Percentiles rank a stretch among this genome's conserved stretches.
Conservation (phyloP, 53 echinoderm and acorn worm species). For the Apostichopus leukothele region DNA sequence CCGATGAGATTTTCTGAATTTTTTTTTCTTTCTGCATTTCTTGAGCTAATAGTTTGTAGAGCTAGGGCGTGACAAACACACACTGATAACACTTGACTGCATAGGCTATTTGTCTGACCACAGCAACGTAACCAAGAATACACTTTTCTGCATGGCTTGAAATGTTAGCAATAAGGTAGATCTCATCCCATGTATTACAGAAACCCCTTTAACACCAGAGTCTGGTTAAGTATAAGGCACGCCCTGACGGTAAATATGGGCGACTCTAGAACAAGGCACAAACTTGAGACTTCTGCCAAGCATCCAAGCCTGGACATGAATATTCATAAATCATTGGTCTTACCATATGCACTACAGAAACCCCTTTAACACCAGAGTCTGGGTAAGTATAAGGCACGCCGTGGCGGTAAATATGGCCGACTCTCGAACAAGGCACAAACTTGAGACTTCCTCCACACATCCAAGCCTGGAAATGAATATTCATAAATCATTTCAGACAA, state of each 20-base stretch:
- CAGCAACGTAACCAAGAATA: neutral
- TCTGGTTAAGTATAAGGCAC: constrained; percentile 90
- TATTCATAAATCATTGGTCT: neutral
- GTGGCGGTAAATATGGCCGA: constrained; percentile 90
- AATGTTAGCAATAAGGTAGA: neutral
- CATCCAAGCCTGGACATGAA: neutral
- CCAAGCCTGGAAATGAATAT: neutral
- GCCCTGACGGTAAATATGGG: constrained; percentile 88
- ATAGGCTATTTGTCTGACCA: no score
- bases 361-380: constrained; percentile 66
- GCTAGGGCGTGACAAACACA: no score
- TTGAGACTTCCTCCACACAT: constrained; percentile 85
- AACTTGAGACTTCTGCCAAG: constrained; percentile 86
- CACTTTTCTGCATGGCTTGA: neutral
- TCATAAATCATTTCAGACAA: neutral
- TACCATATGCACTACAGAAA: constrained; percentile 85
- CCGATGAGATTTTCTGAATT: no score
- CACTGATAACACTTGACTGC: no score
- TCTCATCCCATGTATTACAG: constrained; percentile 78
- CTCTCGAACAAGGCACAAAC: constrained; percentile 94
- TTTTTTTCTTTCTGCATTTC: no score
- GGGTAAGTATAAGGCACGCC: constrained; percentile 95
- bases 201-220: constrained; percentile 71
- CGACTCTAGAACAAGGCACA: constrained; percentile 93
- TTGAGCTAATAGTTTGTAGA: no score